These are phyloP conservation scores for Vireo altiloquus DNA, from an alignment of 2,113 vertebrate species.

Conservation along the genomic window DNA sequence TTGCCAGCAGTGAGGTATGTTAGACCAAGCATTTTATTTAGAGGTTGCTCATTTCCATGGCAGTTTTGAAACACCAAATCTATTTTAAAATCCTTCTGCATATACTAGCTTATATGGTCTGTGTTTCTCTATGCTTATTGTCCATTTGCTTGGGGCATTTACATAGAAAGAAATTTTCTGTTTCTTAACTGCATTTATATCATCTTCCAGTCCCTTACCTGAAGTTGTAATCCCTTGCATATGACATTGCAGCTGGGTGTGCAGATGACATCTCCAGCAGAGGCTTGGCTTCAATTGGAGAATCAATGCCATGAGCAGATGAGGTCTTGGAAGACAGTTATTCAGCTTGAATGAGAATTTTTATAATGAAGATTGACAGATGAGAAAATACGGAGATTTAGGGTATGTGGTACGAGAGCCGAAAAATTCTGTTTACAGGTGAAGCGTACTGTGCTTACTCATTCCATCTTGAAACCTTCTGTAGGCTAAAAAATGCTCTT, in stretches of 20 bases:
- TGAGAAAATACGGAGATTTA: constrained; percentile 1
- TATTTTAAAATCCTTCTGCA: not conserved
- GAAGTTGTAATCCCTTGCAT: not conserved
- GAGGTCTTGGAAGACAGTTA: not conserved
- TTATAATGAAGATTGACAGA: constrained; percentile 40
- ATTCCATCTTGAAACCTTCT: not conserved
- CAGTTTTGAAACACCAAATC: not conserved
- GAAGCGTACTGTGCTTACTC: not conserved
- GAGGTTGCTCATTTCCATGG: not conserved
- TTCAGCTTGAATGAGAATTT: constrained; percentile 39
- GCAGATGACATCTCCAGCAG: constrained; percentile 27
- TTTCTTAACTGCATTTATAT: not conserved
- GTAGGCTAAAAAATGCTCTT: constrained; percentile 1
- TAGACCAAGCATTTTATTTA: not conserved
- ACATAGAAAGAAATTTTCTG: not conserved
- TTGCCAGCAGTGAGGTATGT: not conserved
- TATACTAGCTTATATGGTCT: not conserved
- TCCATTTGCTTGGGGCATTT: not conserved
- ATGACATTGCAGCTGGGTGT: not conserved
- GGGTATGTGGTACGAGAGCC: not conserved
- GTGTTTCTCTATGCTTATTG: not conserved
- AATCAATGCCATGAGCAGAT: constrained; percentile 26
- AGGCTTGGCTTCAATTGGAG: not conserved
- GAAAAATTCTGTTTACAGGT: not conserved
- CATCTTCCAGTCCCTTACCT: not conserved